phyloP scores from a whole-genome alignment of 2,113 vertebrate genomes.

The Prionailurus bengalensis region DNA sequence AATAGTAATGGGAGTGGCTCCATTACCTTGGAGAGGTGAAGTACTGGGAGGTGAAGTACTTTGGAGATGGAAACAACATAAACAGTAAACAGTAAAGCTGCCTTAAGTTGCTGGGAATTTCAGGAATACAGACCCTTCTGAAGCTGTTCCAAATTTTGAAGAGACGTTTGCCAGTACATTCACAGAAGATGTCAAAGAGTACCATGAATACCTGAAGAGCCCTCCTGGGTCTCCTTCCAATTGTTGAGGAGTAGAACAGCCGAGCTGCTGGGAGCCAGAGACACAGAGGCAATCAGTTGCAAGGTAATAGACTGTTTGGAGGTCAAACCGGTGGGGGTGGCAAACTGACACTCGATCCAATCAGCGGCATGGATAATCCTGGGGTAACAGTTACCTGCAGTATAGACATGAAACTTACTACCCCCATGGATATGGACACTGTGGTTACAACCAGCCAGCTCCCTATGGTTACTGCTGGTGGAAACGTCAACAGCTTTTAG shows the following conservation, averaged over 20 bases:
- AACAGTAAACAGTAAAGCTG: too few species aligned
- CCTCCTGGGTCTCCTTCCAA: slow-evolving; percentile 90
- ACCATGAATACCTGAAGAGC: slow-evolving; percentile 91
- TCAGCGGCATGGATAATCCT: slow-evolving; percentile 87
- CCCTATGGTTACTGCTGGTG: slow-evolving; percentile 89
- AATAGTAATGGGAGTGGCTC: too few species aligned
- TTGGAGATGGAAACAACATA: too few species aligned
- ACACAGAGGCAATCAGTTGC: slow-evolving; percentile 89
- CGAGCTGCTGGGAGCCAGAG: slow-evolving; percentile 91
- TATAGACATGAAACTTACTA: slow-evolving; percentile 84
- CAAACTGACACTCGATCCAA: slow-evolving; percentile 85
- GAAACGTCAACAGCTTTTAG: not conserved
- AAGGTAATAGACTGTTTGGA: slow-evolving; percentile 87
- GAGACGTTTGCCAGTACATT: slow-evolving; percentile 93
- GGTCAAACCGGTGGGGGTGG: slow-evolving; percentile 88
- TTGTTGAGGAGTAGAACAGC: slow-evolving; percentile 93
- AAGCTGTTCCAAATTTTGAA: slow-evolving; percentile 88
- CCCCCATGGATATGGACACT: slow-evolving; percentile 82
- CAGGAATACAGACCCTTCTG: slow-evolving; percentile 89
- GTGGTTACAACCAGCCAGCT: slow-evolving; percentile 89
- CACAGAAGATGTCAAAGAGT: slow-evolving; percentile 91
- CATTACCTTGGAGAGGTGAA: too few species aligned
- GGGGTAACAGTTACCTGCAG: slow-evolving; percentile 88
- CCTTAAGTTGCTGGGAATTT: slow-evolving; percentile 9
- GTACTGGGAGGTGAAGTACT: too few species aligned